Conservation (phyloP, 2,113 vertebrate species). For the Corvus hawaiiensis region DNA sequence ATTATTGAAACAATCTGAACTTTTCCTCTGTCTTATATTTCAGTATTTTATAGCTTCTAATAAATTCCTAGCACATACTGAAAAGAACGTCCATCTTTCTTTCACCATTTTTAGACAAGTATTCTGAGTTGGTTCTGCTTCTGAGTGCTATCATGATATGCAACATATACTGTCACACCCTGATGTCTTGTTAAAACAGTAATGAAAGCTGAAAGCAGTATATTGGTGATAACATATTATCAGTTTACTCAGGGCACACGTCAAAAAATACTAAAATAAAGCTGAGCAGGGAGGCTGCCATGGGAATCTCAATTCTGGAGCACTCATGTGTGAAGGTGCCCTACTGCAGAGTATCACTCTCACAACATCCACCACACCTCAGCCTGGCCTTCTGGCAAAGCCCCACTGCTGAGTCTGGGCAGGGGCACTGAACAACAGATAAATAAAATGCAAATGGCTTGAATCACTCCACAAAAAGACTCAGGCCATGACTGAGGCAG, state of each 20-base stretch:
- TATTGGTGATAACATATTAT: neutral
- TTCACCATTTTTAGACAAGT: neutral
- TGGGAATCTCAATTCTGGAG: neutral
- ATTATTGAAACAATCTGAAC: neutral
- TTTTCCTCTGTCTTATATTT: neutral
- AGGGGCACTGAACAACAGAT: neutral
- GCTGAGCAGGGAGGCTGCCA: neutral
- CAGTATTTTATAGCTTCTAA: neutral
- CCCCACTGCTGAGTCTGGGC: neutral
- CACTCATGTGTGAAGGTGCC: neutral
- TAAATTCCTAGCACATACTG: neutral
- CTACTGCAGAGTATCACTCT: neutral
- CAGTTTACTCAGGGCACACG: neutral
- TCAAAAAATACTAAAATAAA: neutral
- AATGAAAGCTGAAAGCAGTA: slow-evolving; percentile 11
- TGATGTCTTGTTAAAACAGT: neutral
- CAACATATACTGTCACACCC: neutral
- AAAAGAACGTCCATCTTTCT: neutral
- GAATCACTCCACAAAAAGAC: neutral
- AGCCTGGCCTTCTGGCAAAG: neutral
- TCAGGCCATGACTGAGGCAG: neutral
- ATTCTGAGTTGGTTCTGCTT: neutral
- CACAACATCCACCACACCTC: neutral
- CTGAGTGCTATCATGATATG: accelerated
- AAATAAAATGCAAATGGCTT: neutral